Conservation (phyloP, 2,888 invertebrate genomes). For the Pantelozetes paolii region DNA sequence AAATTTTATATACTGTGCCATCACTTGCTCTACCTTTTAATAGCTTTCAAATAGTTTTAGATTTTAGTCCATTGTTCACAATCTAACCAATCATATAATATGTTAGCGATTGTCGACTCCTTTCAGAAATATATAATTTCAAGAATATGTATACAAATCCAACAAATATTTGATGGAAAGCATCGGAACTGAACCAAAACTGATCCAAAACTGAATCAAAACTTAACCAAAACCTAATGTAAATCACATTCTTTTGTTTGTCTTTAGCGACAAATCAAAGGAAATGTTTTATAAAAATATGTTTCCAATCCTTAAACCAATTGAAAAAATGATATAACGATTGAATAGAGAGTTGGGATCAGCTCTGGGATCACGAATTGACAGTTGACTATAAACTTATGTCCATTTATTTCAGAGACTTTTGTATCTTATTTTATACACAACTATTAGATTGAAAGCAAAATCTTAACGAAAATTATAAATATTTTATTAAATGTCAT, state of each 20-base stretch:
- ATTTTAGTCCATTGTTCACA: not conserved
- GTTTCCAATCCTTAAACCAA: not conserved
- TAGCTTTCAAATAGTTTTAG: not conserved
- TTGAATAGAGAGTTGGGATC: no score
- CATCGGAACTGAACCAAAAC: no score
- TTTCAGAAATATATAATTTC: not conserved
- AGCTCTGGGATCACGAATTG: no score
- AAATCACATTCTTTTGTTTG: constrained; percentile 9
- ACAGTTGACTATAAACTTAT: no score
- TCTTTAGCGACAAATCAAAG: constrained; percentile 20
- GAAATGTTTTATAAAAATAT: constrained; percentile 14
- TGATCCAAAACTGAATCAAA: not conserved
- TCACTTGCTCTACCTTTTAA: not conserved
- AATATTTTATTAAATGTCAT: no score
- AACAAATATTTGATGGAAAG: constrained; percentile 3
- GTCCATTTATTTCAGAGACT: no score
- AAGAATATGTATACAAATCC: not conserved
- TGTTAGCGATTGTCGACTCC: not conserved
- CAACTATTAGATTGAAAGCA: no score
- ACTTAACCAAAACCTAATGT: not conserved
- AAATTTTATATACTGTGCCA: not conserved
- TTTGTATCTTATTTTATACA: no score
- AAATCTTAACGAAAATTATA: no score
- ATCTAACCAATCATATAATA: not conserved
- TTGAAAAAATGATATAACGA: no score